Evolutionary conservation across 2,888 invertebrate species (phyloP).

Genomic region (Parapristionchus giblindavisi): DNA sequence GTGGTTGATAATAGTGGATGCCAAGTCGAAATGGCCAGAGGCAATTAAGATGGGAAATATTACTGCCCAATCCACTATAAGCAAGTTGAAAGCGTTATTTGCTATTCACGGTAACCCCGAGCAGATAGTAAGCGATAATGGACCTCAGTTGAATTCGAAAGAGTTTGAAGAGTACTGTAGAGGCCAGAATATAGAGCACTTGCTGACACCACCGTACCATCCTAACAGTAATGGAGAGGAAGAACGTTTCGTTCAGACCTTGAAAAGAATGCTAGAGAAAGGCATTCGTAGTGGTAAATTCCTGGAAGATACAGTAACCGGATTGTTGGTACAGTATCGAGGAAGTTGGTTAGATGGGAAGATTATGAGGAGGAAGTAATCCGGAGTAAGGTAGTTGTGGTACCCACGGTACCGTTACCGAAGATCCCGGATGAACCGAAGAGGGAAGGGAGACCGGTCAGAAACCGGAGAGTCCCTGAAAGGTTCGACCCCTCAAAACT

Average conservation of each 20-base stretch:
- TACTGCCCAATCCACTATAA: constrained; percentile 11
- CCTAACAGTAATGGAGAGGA: constrained; percentile 29
- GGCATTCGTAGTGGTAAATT: neutral
- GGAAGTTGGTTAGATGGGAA: too few relatives aligned
- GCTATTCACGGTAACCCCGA: neutral
- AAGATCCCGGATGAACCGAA: too few relatives aligned
- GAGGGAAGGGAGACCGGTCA: too few relatives aligned
- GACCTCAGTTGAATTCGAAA: constrained; percentile 10
- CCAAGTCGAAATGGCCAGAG: constrained; percentile 38
- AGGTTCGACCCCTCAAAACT: too few relatives aligned
- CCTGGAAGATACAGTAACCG: neutral
- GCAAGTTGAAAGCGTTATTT: neutral
- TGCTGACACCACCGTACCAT: constrained; percentile 21
- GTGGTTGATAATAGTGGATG: constrained; percentile 35
- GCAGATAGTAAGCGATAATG: constrained; percentile 7
- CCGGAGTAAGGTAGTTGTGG: too few relatives aligned
- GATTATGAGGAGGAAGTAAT: too few relatives aligned
- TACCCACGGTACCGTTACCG: too few relatives aligned
- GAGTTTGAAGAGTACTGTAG: constrained; percentile 13
- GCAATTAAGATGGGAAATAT: constrained; percentile 6
- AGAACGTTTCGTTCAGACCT: constrained; percentile 17
- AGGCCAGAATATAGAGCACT: constrained; percentile 6
- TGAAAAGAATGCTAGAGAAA: constrained; percentile 2
- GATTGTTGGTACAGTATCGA: neutral
- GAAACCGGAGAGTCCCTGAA: too few relatives aligned